Base-by-base conservation (phyloP, 2,797 vertebrate species). In the Sciurus vulgaris region DNA sequence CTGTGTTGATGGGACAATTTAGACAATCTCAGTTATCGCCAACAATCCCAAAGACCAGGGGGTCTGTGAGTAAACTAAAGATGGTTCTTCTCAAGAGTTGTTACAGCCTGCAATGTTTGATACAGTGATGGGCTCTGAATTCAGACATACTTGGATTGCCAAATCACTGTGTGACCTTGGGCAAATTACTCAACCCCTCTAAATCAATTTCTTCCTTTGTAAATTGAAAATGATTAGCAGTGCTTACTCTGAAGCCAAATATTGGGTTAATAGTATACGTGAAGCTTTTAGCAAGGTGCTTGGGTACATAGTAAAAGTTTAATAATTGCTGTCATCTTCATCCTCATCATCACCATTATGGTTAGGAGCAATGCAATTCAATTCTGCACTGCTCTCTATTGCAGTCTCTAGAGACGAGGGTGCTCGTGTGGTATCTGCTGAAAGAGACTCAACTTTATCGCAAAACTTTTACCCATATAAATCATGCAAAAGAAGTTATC, bases 401-500 rank as follows among this genome's bases (percentile, higher is more conserved):
- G 72, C 77, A 85, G 24, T 59, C 56, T 59, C 24, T 26, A 59
- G 56, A 59, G 24, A 59, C 24, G 22, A 26, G 94, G 90, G 33
- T 69, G 54, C 65, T 82, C 83, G 44, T 17, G 5, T 56, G 65
- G 41, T 88, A 38, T 74, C 41, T 49, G 77, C 65, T 49, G 90
- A 86, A 93, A 95, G 78, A 93, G 56, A 77, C 41, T 95, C 73
- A 83, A 72, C 30, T 38, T 38, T 76, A 56, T 87, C n/a, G 54
- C 61, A 47, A 56, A 92, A 95, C 28, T 92, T 97, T 94, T 61
- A 91, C 47, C 77, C 92, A 47, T 41, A 24, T 87, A 81, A 85
- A 93, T 91, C 81, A 92, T 94, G 77, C 79, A 89, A 92, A 96
- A 96, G 78, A 87, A 93, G 72, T 82, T 87, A 69, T 61, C 91